Percentiles rank a stretch among this genome's conserved stretches.
These are phyloP conservation scores for Trachelipus rathkii DNA, from an alignment of 1,140 invertebrate species.

Conservation along the genomic window DNA sequence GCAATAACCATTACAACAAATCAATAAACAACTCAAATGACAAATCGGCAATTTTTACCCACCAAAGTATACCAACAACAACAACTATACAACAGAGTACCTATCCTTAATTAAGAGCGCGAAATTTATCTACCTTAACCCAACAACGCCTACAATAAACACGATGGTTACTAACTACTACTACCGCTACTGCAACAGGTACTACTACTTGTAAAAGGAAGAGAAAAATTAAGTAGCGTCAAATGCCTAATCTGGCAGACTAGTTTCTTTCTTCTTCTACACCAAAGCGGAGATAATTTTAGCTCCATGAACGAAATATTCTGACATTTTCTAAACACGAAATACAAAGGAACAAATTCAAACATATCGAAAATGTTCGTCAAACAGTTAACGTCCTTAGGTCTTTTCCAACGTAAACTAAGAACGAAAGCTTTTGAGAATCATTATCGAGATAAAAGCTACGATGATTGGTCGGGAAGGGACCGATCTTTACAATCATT, in stretches of 20 bases:
- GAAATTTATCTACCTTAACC: no score
- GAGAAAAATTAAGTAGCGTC: slow-evolving; percentile 5
- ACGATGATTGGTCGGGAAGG: not conserved
- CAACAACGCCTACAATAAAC: no score
- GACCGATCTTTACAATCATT: not conserved
- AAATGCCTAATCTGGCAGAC: slow-evolving; percentile 11
- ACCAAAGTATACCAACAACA: no score
- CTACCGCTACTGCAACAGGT: no score
- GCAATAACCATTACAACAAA: no score
- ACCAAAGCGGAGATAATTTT: not conserved
- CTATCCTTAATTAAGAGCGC: no score
- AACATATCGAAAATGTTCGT: not conserved
- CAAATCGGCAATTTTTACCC: no score
- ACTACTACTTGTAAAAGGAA: not conserved
- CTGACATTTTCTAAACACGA: not conserved
- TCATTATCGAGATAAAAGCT: not conserved
- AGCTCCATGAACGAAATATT: not conserved
- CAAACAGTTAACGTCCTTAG: not conserved
- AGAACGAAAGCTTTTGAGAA: not conserved
- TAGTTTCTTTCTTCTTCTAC: not conserved
- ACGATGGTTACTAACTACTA: no score
- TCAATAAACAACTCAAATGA: no score
- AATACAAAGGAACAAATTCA: not conserved
- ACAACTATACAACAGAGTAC: no score
- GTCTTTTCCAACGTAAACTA: not conserved